Conservation (phyloP, 2,888 invertebrate species). For the Acleris emargana region DNA sequence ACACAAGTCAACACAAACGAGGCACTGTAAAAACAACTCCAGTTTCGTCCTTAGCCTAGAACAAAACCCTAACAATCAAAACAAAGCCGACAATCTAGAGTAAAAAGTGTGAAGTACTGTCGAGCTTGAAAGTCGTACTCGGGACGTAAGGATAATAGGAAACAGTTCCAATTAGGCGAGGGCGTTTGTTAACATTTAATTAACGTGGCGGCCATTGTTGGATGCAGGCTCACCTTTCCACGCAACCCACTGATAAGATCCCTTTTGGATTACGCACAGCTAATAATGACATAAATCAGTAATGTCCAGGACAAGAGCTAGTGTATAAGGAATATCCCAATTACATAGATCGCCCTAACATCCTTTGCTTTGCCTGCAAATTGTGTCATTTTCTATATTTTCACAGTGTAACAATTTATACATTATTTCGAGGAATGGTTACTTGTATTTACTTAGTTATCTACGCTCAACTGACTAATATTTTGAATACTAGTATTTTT, state of each 20-base stretch:
- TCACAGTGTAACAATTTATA: too few species aligned
- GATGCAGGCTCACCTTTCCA: constrained; percentile 59
- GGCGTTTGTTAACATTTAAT: constrained; percentile 84
- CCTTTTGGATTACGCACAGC: constrained; percentile 51
- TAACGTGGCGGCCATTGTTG: constrained; percentile 80
- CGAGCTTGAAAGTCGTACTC: constrained; percentile 73
- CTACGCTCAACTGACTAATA: too few species aligned
- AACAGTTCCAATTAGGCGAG: constrained; percentile 83
- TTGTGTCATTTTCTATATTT: too few species aligned
- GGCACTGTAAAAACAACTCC: background rate
- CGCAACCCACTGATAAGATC: constrained; percentile 10
- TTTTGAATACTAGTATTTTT: too few species aligned
- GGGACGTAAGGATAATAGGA: constrained; percentile 82
- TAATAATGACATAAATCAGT: constrained; percentile 1
- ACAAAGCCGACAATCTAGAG: constrained; percentile 60
- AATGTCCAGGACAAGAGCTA: background rate
- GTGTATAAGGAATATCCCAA: too few species aligned
- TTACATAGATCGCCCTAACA: too few species aligned
- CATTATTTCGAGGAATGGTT: too few species aligned
- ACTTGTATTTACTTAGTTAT: too few species aligned
- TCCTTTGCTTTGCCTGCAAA: too few species aligned
- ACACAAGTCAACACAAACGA: too few species aligned
- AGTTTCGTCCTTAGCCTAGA: background rate
- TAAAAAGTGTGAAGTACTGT: constrained; percentile 72
- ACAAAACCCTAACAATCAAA: constrained; percentile 41